Base-by-base conservation (phyloP, 2,888 invertebrate genomes). In the Clitarchus hookeri region DNA sequence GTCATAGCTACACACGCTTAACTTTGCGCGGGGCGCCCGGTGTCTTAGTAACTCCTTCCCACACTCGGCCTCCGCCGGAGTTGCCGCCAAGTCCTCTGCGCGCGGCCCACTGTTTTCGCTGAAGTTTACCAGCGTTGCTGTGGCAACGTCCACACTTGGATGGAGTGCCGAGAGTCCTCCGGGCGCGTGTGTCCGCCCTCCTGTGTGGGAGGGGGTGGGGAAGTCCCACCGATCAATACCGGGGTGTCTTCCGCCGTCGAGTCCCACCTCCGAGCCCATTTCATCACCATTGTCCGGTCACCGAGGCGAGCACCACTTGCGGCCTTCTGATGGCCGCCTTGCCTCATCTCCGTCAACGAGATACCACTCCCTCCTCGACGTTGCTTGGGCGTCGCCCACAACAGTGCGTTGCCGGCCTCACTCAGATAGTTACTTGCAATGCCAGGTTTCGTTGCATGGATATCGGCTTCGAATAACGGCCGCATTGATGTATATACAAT, bases 71-170 rank as follows among this genome's bases (percentile, higher is more conserved):
- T 2, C 16, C 12, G 48, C 48, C 8, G 48, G 48, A 48, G 48
- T 48, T 48, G 48, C 11, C 11, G 48, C 48, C 48, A 65, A 65
- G 12, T 65, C 23, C 65, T 65, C 8, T 9, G 65, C 6, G 12
- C n/a, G 65, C 16, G 1, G 23, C 65, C 19, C 23, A 8, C n/a
- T 19, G 65, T n/a, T n/a, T n/a, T n/a, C 65, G 65, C 65, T 11
- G 65, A 65, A 65, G 65, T 65, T 65, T 65, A 65, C 65, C 65
- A n/a, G 65, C 65, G 65, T 65, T n/a, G 65, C 65, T n/a, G n/a
- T 65, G 65, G 65, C 65, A 65, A 65, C 65, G 65, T 65, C 65
- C 65, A 65, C 65, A 65, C 65, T 65, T n/a, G 65, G 65, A 19
- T 65, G 65, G 65, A 65, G 65, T 4, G 36, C 36, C 65, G 65